Evolutionary conservation across 1,140 invertebrate genomes (phyloP), one percentile per base, ranked within the genome.

Genomic region (Scaptomyza graminum): DNA sequence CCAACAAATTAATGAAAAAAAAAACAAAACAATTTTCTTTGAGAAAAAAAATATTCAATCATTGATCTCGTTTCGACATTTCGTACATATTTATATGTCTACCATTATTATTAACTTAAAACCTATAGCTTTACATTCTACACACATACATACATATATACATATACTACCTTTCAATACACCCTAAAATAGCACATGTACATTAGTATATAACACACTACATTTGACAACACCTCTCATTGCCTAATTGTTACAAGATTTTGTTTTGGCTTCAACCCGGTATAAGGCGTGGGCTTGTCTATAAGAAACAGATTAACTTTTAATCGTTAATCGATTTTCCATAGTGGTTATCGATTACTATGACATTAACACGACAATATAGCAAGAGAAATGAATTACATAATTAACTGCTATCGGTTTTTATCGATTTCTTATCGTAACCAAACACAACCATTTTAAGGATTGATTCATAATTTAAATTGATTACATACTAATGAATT

Each of bases 81-180:
- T 55, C 61, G 25, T 34, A 28, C 51, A 68, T 31, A 46, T 55
- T 37, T 49, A 65, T 66, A 57, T 66, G 28, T 63, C 22, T 43
- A 13, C 25, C 44, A 64, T 47, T 47, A 59, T 54, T 54, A 49
- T 79, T 79, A 63, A 76, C 70, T 73, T 50, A 54, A 69, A 55
- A 74, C 70, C 55, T 75, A 75, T 75, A 75, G 59, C 44, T 71
- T 60, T 31, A 62, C 57, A 34, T 31, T 34, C 56, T 18, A 46
- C 12, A 31, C 12, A 16, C 13, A 50, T 15, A 61, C 62, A 28
- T 22, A 22, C 18, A 18, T 18, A 1, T n/a, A 2, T 31, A 31
- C 1, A 31, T 31, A 31, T 31, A 80, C 50, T 31, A 80, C 50
- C 62, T 66, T 56, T 56, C 31, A 51, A 39, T 11, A 44, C 22